Evolutionary conservation across 2,113 vertebrate species (phyloP), one percentile per base, ranked within the genome.

Genomic region (Engystomops pustulosus): DNA sequence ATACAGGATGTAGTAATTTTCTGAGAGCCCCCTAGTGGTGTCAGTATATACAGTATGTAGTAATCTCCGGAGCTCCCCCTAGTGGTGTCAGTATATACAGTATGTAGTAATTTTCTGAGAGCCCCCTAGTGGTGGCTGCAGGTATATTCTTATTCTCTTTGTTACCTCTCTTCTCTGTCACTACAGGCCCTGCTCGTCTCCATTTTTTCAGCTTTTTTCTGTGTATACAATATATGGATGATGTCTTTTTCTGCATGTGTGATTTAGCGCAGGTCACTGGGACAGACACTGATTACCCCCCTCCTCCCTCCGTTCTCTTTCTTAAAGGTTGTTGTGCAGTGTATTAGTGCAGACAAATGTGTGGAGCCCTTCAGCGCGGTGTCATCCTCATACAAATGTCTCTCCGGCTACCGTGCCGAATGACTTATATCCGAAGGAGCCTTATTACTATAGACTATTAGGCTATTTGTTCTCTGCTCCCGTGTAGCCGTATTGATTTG

Each of bases 401-500:
- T 70, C 36, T 10, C 68, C 49, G 51, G 58, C 72, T 36, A n/a
- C 25, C 0, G 74, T 45, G 4, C 7, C 15, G 72, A 77, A 68
- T 84, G 82, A 84, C 44, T 84, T 84, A 84, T 78, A 53, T n/a
- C 58, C 74, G 18, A 55, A 68, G 82, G 38, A 84, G 82, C 72
- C 60, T 51, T 68, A 69, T 84, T 84, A 78, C 72, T 77, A 15
- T 2, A 49, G 58, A 77, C 72, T 53, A 65, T 69, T 53, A 77
- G 72, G 72, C 82, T 23, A 68, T 84, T 84, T 84, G 82, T 84
- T 67, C 72, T 69, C 82, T 68, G 14, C 82, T 77, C n/a, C 60
- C 44, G 45, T 53, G 72, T 67, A 53, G n/a, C 44, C 6, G n/a
- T 84, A 84, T 84, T 84, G 82, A 84, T 84, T 84, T 84, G 82